phyloP scores from a whole-genome alignment of 2,113 vertebrate genomes.

The Istiophorus platypterus region DNA sequence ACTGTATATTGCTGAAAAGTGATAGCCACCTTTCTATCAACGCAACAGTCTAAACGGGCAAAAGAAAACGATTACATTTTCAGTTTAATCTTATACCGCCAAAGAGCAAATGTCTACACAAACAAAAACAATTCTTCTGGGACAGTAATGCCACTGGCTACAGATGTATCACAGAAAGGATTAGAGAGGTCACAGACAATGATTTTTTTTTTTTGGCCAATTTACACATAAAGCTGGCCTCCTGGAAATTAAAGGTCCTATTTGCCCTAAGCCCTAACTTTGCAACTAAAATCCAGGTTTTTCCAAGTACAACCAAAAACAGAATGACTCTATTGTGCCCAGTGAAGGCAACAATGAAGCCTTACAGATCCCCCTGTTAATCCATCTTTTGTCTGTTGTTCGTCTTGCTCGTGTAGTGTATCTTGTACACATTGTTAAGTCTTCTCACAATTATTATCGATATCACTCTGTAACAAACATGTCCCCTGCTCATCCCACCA shows the following conservation, averaged over 20 bases:
- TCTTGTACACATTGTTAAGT: background rate
- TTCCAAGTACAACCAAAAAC: background rate
- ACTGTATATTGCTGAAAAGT: background rate
- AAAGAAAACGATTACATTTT: background rate
- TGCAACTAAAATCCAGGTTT: slow-evolving; percentile 6
- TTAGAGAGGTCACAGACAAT: slow-evolving; percentile 11
- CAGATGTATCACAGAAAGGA: background rate
- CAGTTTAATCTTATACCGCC: background rate
- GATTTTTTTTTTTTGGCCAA: slow-evolving; percentile 10
- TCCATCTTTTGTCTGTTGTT: background rate
- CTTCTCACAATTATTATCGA: background rate
- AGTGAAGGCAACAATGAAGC: background rate
- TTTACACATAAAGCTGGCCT: slow-evolving; percentile 8
- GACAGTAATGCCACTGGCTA: slow-evolving; percentile 5
- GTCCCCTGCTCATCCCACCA: background rate
- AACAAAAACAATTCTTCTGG: background rate
- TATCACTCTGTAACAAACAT: background rate
- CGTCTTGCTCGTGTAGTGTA: background rate
- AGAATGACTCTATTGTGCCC: background rate
- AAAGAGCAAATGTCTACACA: background rate
- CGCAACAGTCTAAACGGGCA: background rate
- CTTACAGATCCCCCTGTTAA: background rate
- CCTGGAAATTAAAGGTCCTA: background rate
- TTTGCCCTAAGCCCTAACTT: background rate
- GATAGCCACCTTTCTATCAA: background rate